Evolutionary conservation across 2,113 vertebrate genomes (phyloP).

Genomic region (Pterophyllum scalare): DNA sequence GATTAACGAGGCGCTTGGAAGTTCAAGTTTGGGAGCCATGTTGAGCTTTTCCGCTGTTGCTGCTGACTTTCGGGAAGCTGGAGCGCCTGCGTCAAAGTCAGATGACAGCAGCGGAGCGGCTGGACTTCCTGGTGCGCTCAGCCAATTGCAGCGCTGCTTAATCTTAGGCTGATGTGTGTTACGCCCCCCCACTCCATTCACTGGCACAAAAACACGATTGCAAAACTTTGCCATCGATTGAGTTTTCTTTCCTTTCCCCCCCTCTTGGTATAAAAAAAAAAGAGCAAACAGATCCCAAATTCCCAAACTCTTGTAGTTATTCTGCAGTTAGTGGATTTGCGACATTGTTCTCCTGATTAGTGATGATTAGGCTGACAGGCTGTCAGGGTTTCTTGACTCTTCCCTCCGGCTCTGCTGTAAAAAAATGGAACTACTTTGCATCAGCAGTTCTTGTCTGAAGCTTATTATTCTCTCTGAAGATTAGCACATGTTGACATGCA

Average conservation of each 20-base stretch:
- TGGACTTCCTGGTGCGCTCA: constrained; percentile 63
- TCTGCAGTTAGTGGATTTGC: neutral
- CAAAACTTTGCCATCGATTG: neutral
- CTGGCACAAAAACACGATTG: neutral
- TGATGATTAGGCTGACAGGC: constrained; percentile 16
- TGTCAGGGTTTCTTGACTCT: constrained; percentile 2
- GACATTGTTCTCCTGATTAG: neutral
- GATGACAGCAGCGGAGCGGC: constrained; percentile 27
- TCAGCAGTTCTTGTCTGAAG: constrained; percentile 33
- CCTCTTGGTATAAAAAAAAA: neutral
- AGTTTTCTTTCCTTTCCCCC: neutral
- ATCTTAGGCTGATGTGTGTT: neutral
- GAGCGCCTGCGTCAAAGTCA: constrained; percentile 61
- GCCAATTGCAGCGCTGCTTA: constrained; percentile 62
- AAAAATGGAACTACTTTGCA: constrained; percentile 9
- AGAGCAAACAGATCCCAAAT: neutral
- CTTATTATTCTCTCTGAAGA: constrained; percentile 10
- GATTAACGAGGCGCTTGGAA: constrained; percentile 43
- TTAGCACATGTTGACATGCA: constrained; percentile 1
- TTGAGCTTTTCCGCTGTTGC: constrained; percentile 51
- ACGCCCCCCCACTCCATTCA: neutral
- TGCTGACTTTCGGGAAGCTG: constrained; percentile 45
- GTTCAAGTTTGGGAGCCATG: constrained; percentile 79
- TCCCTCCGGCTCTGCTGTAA: constrained; percentile 26
- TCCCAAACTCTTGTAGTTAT: neutral